phyloP scores from a whole-genome alignment of 2,113 vertebrate genomes.

The Eclectus roratus region DNA sequence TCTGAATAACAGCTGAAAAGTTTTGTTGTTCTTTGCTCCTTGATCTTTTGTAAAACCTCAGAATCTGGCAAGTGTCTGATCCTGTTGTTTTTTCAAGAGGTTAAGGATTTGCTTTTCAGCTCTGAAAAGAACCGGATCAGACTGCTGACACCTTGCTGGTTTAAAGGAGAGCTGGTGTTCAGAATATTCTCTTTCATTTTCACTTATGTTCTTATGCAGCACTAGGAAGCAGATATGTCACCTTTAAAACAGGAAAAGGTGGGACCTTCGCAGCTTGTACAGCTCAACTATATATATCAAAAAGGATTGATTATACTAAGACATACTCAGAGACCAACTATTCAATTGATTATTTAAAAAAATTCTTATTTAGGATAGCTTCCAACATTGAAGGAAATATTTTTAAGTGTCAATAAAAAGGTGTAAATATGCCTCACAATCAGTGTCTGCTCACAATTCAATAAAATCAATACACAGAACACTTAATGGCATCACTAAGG shows the following conservation, averaged over 20 bases:
- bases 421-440: neutral
- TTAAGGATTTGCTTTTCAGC: neutral
- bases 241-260: neutral
- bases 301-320: neutral
- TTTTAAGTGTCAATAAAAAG: neutral
- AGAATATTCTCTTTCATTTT: neutral
- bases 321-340: neutral
- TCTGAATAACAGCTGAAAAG: neutral
- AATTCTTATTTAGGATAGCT: neutral
- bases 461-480: neutral
- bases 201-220: neutral
- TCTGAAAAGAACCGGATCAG: neutral
- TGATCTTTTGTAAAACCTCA: neutral
- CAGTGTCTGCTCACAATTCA: neutral
- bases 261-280: neutral
- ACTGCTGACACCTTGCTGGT: neutral
- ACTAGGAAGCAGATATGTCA: neutral
- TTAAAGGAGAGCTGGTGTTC: neutral
- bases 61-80: neutral
- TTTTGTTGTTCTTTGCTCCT: neutral
- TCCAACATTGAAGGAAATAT: neutral
- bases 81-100: neutral
- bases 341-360: neutral
- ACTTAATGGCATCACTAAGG: neutral
- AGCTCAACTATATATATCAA: neutral